Evolutionary conservation across 2,797 vertebrate species (phyloP), one percentile per base, ranked within the genome.

Genomic region (Alectoris magna): DNA sequence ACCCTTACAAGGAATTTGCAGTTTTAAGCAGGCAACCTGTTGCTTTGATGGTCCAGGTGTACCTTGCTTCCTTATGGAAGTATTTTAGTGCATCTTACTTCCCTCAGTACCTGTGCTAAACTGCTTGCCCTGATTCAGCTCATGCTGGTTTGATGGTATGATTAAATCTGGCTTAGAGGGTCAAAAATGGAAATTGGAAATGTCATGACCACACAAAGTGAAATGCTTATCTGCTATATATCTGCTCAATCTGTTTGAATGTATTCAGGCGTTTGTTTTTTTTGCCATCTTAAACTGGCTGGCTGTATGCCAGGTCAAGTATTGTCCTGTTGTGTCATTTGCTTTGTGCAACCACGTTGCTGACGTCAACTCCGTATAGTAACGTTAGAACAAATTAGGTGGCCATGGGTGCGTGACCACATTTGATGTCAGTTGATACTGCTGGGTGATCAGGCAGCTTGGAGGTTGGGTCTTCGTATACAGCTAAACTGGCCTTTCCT

Each of bases 221-320:
- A 92, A 83, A 49, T 16, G 49, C 69, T 94, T 55, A 63, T 81
- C 87, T 92, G 44, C 19, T 85, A 6, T 63, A 41, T 93, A 80
- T 18, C 49, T 69, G 69, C 55, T 80, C 55, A n/a, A 55, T 55
- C 49, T n/a, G 49, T 75, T 85, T 14, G 74, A 55, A 78, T 16
- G 29, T 29, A 26, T 49, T 91, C 13, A 41, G 34, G 34, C 34
- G 34, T 34, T 34, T 34, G 34, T 34, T 7, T 89, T 68, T 71
- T 71, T 59, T 41, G 53, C 69, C 36, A 21, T 36, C 9, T 88
- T 75, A 60, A 22, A 27, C n/a, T 12, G 29, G 36, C 44, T 74
- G 53, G n/a, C 63, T 38, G 9, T 36, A 1, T 36, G 41, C 58
- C 34, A 59, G 69, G 55, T 38, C 3, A 3, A 55, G 58, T 66